Base-by-base conservation (phyloP, 1,140 invertebrate genomes). In the Diabrotica undecimpunctata region DNA sequence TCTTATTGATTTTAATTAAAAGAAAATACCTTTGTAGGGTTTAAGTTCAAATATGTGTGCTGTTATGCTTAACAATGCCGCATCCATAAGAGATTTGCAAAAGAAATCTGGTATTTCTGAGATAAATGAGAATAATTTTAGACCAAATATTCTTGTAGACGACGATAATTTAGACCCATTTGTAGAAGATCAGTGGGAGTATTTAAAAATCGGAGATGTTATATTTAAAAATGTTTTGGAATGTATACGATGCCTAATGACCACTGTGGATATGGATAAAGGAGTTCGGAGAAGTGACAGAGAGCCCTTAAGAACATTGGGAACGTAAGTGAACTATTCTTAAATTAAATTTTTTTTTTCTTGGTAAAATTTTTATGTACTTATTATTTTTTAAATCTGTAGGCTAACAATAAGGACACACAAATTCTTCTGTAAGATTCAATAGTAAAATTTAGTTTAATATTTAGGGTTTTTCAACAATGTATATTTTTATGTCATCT, bases 101-200 rank as follows among this genome's bases (percentile, higher is more conserved):
- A 76, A 82, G 79, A 64, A 7, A 79, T 83, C 61, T 55, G 89
- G 8, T 73, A 82, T 12, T 78, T 78, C 84, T 11, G 73, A 80
- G 12, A 80, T 87, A 2, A 77, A 81, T 12, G 62, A 82, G 7
- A 70, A 83, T 59, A 77, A 85, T 61, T 91, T 90, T 74, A 80
- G 89, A 46, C 83, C 85, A 0, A 91, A 89, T 75, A 86, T 91
- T 61, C 79, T 90, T 0, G 79, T 91, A 7, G 83, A 84, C 69
- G 88, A 87, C 2, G 58, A 67, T 4, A 54, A 67, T 0, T 77
- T 83, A 2, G 67, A 80, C 25, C 71, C 87, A 4, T 88, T 83
- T 70, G 86, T 84, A 2, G 90, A 92, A 75, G 88, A 90, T 66
- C 76, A 79, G 12, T 90, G 88, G 88, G 83, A 85, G 37, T 90